These are phyloP conservation scores for Fulmarus glacialis DNA, from an alignment of 2,113 vertebrate species.

Conservation along the genomic window DNA sequence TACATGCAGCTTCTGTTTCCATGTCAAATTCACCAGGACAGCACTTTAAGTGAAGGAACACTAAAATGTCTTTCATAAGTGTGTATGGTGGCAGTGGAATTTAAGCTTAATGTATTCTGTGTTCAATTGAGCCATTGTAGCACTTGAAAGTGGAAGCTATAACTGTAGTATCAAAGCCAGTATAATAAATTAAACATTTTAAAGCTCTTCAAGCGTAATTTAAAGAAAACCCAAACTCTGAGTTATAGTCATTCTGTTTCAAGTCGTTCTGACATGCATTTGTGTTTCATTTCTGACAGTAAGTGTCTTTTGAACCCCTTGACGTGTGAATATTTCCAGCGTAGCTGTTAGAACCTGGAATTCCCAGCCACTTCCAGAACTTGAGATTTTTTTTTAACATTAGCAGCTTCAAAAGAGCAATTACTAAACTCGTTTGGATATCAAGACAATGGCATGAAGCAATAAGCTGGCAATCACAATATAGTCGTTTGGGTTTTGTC, in stretches of 20 bases:
- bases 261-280: constrained; percentile 19
- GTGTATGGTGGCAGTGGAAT: neutral
- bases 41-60: neutral
- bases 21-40: neutral
- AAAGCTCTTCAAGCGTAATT: constrained; percentile 38
- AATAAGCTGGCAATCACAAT: neutral
- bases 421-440: neutral
- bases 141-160: constrained; percentile 34
- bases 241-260: constrained; percentile 36
- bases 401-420: constrained; percentile 45
- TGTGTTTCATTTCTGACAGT: constrained; percentile 35
- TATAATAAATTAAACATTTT: constrained; percentile 60
- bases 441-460: constrained; percentile 19
- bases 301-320: constrained; percentile 51
- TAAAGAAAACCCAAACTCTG: constrained; percentile 18
- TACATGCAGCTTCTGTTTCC: neutral
- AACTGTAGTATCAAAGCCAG: constrained; percentile 28
- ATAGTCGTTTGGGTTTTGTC: neutral
- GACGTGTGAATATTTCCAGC: constrained; percentile 25
- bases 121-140: neutral
- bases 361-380: constrained; percentile 43
- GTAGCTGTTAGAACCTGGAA: constrained; percentile 10
- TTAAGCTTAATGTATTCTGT: constrained; percentile 22
- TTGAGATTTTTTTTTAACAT: neutral
- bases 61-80: neutral